Base-by-base conservation (phyloP, 2,797 vertebrate species). In the Eulemur rubriventer region DNA sequence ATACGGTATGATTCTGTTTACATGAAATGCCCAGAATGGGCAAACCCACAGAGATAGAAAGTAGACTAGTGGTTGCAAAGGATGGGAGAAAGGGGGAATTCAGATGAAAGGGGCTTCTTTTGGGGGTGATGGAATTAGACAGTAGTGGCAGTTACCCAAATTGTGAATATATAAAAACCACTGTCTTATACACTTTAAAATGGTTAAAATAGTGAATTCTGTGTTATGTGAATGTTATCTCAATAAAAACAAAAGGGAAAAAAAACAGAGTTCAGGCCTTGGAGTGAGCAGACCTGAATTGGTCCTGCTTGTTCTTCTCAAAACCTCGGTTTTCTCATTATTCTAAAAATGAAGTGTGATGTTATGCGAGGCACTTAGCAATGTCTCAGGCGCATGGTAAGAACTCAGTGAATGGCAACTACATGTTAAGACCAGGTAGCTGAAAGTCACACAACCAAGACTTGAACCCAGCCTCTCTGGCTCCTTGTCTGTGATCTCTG, bases 231-330 rank as follows among this genome's bases (percentile, higher is more conserved):
- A 85, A 61, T 61, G 5, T 52, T 46, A 70, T 35, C 46, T 59
- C 41, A 61, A 72, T 63, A 46, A 48, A 93, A 96, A 70, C 18
- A 79, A 86, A 83, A 30, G 33, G 7, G 30, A 80, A 67, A 46
- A 33, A 33, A 22, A 46, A 10, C 43, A 10, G 22, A 72, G 22
- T 13, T 26, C 30, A 38, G 35, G 75, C 38, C 18, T 65, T 46
- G 52, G 33, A 63, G 26, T 46, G 17, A 73, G 38, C 55, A n/a
- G 11, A 84, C 41, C 63, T 46, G 55, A 81, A 52, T 4, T 28
- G 24, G 50, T 57, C 72, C 67, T 16, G 2, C 78, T 79, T 67
- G 41, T 9, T 87, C 52, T 5, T 46, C 38, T 59, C 17, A 7
- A 67, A 43, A 22, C 59, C 67, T 33, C 6, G 6, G 18, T 79